phyloP scores from a whole-genome alignment of 2,797 vertebrate genomes.

The Notamacropus eugenii region DNA sequence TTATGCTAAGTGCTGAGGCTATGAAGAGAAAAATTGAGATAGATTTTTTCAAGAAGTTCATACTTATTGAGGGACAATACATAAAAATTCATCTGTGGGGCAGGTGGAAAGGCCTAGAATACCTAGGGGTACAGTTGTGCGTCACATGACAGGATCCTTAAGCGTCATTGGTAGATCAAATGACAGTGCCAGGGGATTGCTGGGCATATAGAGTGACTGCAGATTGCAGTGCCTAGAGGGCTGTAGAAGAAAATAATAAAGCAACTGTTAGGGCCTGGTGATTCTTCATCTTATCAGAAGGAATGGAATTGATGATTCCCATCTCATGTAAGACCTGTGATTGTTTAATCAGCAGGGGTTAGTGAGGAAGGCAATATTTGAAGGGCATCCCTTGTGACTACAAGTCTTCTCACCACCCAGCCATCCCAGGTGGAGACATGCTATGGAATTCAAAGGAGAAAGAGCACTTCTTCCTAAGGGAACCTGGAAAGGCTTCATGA shows the following conservation, averaged over 20 bases:
- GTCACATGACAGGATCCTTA: too few relatives aligned
- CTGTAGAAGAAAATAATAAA: too few relatives aligned
- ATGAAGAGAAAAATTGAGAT: neutral
- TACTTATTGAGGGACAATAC: too few relatives aligned
- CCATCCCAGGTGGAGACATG: too few relatives aligned
- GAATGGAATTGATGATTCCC: neutral
- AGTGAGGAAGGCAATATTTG: neutral
- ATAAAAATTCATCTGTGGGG: too few relatives aligned
- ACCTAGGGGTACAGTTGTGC: too few relatives aligned
- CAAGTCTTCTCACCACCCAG: too few relatives aligned
- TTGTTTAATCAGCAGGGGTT: neutral
- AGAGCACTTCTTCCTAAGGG: neutral
- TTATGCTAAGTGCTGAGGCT: neutral
- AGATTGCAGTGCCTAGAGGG: too few relatives aligned
- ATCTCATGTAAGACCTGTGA: neutral
- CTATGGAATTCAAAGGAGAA: constrained; percentile 4
- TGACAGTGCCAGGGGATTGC: too few relatives aligned
- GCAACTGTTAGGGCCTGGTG: neutral
- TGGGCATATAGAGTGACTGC: too few relatives aligned
- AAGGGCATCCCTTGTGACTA: neutral
- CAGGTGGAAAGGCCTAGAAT: too few relatives aligned
- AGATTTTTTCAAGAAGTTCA: neutral
- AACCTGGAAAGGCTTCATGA: constrained; percentile 22
- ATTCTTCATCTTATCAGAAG: neutral
- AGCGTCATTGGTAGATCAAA: too few relatives aligned